Percentiles rank a stretch among this genome's conserved stretches.
Evolutionary conservation across 2,113 vertebrate species (phyloP).

Genomic region (Oryzias curvinotus): DNA sequence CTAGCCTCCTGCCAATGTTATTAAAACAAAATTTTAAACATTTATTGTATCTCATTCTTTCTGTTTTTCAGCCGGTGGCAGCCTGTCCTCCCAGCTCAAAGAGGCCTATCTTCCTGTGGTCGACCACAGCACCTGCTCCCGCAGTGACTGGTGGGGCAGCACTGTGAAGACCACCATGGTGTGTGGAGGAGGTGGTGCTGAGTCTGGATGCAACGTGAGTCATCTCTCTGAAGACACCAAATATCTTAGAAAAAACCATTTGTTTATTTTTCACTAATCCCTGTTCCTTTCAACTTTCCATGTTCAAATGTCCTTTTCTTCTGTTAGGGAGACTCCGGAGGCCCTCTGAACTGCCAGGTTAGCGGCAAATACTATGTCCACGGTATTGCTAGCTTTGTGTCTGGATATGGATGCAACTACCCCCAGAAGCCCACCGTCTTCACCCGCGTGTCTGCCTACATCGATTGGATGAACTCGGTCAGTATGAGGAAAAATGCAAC

Average conservation of each 20-base stretch:
- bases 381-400: constrained; percentile 85
- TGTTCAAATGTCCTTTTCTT: background rate
- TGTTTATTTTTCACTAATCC: no score
- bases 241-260: background rate
- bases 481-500: constrained; percentile 22
- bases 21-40: background rate
- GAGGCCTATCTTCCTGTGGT: constrained; percentile 81
- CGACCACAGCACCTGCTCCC: constrained; percentile 73
- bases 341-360: constrained; percentile 82
- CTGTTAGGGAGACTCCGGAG: constrained; percentile 84
- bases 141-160: constrained; percentile 80
- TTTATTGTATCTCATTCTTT: background rate
- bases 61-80: constrained; percentile 72
- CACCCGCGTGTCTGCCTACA: constrained; percentile 85
- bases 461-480: constrained; percentile 77
- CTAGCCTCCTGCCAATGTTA: background rate
- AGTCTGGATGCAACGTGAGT: constrained; percentile 82
- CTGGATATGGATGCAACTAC: constrained; percentile 74
- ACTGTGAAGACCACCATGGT: constrained; percentile 81
- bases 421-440: constrained; percentile 84
- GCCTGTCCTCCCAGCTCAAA: constrained; percentile 75
- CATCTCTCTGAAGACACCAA: background rate
- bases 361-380: constrained; percentile 77
- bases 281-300: background rate
- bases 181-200: constrained; percentile 79